Evolutionary conservation across 2,888 invertebrate species (phyloP), one percentile per base, ranked within the genome.

Genomic region (Drosophila picticornis): DNA sequence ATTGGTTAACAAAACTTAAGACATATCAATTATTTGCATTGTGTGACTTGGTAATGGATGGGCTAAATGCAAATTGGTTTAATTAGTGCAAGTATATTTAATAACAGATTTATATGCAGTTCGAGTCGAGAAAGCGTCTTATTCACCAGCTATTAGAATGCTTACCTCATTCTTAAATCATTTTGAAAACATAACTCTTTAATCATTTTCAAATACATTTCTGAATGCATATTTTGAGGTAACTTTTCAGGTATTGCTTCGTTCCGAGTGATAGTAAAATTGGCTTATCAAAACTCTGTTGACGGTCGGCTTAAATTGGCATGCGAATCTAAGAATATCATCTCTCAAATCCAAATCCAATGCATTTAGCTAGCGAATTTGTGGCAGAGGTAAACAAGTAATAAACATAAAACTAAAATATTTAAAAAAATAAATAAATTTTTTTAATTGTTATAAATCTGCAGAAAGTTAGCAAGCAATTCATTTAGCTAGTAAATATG

Each of bases 11-110:
- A n/a, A 29, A 1, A n/a, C 50, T n/a, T 5, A 29, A 50, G 2
- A 4, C 9, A 10, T 19, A 29, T 19, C 19, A 29, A 31, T 31
- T 52, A n/a, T 51, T 19, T 50, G 19, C 11, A 29, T 29, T 50
- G n/a, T 0, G 0, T 2, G 19, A 11, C 6, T n/a, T n/a, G 27
- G 0, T 29, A 11, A 29, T 19, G 11, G 19, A 10, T 19, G 1
- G 29, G 10, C 4, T 10, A 29, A 27, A 7, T 25, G 16, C 16
- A 46, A 5, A 40, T 40, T 11, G 4, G 22, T 22, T 22, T 13
- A 7, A 46, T 22, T 46, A 7, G 7, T 46, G 46, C 13, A 22
- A 22, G 2, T 13, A 13, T 6, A 22, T 11, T 43, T 6, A 11
- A 22, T 2, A 22, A 7, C 46, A 13, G 4, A 46, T 46, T 46